Conservation (phyloP, 2,888 invertebrate species). For the Drosophila antonietae region DNA sequence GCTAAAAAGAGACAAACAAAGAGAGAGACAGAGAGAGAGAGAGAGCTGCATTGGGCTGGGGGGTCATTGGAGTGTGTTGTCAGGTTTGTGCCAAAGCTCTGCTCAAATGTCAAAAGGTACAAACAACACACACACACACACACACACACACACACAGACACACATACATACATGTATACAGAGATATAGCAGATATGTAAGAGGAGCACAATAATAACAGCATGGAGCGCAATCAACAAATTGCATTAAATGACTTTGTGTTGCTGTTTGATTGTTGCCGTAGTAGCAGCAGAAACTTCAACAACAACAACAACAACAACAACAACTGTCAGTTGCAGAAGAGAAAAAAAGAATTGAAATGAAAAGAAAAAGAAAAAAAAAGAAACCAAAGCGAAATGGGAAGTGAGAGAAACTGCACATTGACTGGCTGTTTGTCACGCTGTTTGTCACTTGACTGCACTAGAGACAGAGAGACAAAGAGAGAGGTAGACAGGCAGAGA, state of each 20-base stretch:
- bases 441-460: constrained; percentile 47
- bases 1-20: background rate
- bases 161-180: background rate
- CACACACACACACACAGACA: background rate
- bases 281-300: constrained; percentile 26
- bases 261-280: constrained; percentile 53
- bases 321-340: constrained; percentile 6
- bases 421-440: constrained; percentile 42
- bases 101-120: constrained; percentile 73
- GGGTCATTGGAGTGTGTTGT: constrained; percentile 49
- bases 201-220: constrained; percentile 40
- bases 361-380: background rate
- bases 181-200: constrained; percentile 2
- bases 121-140: constrained; percentile 12
- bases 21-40: background rate
- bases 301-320: constrained; percentile 1
- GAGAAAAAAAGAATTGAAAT: background rate
- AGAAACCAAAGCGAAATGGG: constrained; percentile 8
- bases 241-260: constrained; percentile 77
- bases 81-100: constrained; percentile 42
- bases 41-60: background rate
- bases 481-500: background rate
- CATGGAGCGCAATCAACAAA: constrained; percentile 71
- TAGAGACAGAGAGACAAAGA: background rate
- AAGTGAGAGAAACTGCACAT: constrained; percentile 32